Base-by-base conservation (phyloP, 2,888 invertebrate species). In the Cantharis rustica region DNA sequence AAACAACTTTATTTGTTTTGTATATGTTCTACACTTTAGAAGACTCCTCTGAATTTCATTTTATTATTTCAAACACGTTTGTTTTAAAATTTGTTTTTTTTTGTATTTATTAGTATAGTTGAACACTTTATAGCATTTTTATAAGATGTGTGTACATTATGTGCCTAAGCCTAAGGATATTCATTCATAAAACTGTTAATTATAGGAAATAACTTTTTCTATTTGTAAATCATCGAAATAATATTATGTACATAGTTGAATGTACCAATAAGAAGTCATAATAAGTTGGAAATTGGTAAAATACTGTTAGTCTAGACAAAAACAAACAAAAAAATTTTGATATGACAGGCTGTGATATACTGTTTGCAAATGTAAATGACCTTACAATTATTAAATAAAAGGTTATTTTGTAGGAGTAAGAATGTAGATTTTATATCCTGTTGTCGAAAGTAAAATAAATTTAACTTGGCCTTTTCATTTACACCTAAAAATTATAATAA, bases 291-390 rank as follows among this genome's bases (percentile, higher is more conserved):
- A 66, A 66, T 66, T 66, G 23, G 17, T 16, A 66, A 66, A 66
- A 66, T 66, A 23, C 64, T n/a, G 23, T 47, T 47, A 66, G 64
- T 66, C 64, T 66, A 66, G 64, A 66, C 64, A 66, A 66, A 63
- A 63, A 17, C 16, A 63, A 63, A 63, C 63, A 63, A 63, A 63
- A 63, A 17, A 16, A 16, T 17, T 63, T 66, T 66, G 23, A 66
- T 66, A 66, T 20, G 64, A 66, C 23, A 66, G 13, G 13, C 23
- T n/a, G 23, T 66, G 64, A 66, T 66, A 23, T 23, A 66, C 64
- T 66, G 64, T 20, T 66, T 66, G 64, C 23, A 16, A 66, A 66
- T 66, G 20, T 23, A 66, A 66, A 23, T 66, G 64, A 66, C 64
- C 64, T 66, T 66, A 66, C 64, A 66, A 66, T 66, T n/a, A n/a